Evolutionary conservation across 2,797 vertebrate genomes (phyloP), one percentile per base, ranked within the genome.

Genomic region (Phrynocephalus forsythii): DNA sequence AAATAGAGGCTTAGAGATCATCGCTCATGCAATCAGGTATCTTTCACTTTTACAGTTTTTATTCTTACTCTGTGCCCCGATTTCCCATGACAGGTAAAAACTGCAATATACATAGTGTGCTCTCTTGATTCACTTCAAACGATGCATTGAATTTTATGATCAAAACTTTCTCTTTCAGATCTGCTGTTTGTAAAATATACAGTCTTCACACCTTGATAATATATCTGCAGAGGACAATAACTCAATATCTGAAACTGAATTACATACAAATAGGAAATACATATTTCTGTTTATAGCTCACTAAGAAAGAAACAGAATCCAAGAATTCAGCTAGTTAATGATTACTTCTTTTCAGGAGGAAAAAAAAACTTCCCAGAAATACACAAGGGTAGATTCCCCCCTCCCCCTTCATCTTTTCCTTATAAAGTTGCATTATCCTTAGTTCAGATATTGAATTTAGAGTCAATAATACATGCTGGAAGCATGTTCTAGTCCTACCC

Each of bases 261-360:
- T 85, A 91, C 73, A 63, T 90, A 90, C 9, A 63, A 93, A 89
- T 76, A 89, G 1, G 3, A 33, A 91, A 77, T 66, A 87, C 82
- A 76, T 95, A 88, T 91, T 95, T 92, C 88, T 93, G 82, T 88
- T 95, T 92, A 90, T 20, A 87, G 86, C 66, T 79, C 75, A 83
- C 83, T 91, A 83, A 89, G 93, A 88, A 84, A 18, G 48, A 56
- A 89, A 79, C 20, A 69, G 68, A 94, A 87, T 75, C 80, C 86
- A 2, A 1, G 16, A 75, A 24, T 33, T 3, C 63, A 88, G 82
- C 75, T 0, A 0, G 69, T 91, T 92, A 92, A 78, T 87, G 89
- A 92, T 87, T 72, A 38, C 33, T 86, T 66, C 20, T 89, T 76
- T 92, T 91, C 84, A 86, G 87, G 86, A 85, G 87, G 87, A 85